Evolutionary conservation across 2,113 vertebrate genomes (phyloP), one percentile per base, ranked within the genome.

Genomic region (Gadus chalcogrammus): DNA sequence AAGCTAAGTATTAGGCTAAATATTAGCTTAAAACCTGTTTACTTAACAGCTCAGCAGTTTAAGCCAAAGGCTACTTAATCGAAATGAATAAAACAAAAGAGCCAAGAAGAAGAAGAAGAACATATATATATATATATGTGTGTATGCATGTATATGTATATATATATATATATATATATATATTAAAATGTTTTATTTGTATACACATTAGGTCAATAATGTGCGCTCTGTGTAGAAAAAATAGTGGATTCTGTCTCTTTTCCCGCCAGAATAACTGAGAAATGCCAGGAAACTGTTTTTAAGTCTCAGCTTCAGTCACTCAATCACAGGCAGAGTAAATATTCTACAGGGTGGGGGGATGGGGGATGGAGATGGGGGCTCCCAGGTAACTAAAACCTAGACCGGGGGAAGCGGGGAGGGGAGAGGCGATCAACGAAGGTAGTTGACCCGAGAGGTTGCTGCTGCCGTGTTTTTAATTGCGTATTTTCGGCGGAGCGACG

Each of bases 401-500:
- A 53, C 38, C 13, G n/a, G 4, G 55, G 48, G 67, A 48, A 56
- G 35, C 31, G 63, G 60, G 55, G 82, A n/a, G n/a, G n/a, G 74
- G 74, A 0, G n/a, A 69, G 79, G 78, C 78, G 42, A 11, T 48
- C 8, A 9, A 9, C 12, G 42, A 48, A 48, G 5, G 42, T 9
- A 48, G 42, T 48, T 48, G 42, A 48, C 42, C 42, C 42, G 61
- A 8, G 15, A 3, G 5, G 5, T 75, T 28, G 67, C 52, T 73
- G 69, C 69, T 5, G 8, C 42, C 7, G 18, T 69, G 65, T 80
- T 80, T 87, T 89, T 90, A 88, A 90, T 88, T 87, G 85, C 79
- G 81, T 87, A 87, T 87, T 87, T 89, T 86, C 35, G 31, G 70
- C 61, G 18, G 73, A 77, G 82, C 87, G 88, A 88, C 88, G 85